Evolutionary conservation across 2,113 vertebrate species (phyloP), one percentile per base, ranked within the genome.

Genomic region (Tetraodon nigroviridis): DNA sequence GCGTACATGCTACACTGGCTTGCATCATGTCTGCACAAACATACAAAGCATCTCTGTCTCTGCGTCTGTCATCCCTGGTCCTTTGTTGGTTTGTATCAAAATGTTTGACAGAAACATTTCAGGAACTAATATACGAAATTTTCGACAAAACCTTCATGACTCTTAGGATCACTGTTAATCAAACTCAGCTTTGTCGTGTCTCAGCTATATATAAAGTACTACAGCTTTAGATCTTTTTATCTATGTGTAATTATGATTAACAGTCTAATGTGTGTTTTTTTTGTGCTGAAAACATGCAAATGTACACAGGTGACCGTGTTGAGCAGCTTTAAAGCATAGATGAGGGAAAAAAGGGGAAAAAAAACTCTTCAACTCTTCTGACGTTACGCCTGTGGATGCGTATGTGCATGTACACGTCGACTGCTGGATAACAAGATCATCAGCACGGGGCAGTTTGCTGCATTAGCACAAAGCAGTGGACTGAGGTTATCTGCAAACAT

Each of bases 401-500:
- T 29, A 12, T 60, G 18, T 58, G 55, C 56, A 20, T 51, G 65
- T 65, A 59, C 62, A 50, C 40, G 44, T 64, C 41, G 27, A 49
- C 68, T 75, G 75, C 76, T 80, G 74, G 71, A 72, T 80, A 79
- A 82, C 80, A 73, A 73, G 76, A 82, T 86, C 78, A 89, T 87
- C 85, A 86, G 85, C 81, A 82, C 48, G 17, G 46, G 62, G 67
- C 78, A 84, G 82, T 82, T 85, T 82, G 87, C 87, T 87, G 87
- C 82, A 81, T 86, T 76, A 75, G 84, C 85, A 86, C 67, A 86
- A 89, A 66, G 63, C 64, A 46, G 68, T 24, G 58, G 67, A 75
- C 61, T 47, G 78, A 81, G 62, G 71, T 83, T 82, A 86, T 86
- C 73, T 85, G 84, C 75, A 85, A 82, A 89, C 87, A 86, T 85